A percentile compares a stretch with the other conserved stretches of the same genome.
phyloP scores from a whole-genome alignment of 2,888 invertebrate species.

The Thumatha senex region DNA sequence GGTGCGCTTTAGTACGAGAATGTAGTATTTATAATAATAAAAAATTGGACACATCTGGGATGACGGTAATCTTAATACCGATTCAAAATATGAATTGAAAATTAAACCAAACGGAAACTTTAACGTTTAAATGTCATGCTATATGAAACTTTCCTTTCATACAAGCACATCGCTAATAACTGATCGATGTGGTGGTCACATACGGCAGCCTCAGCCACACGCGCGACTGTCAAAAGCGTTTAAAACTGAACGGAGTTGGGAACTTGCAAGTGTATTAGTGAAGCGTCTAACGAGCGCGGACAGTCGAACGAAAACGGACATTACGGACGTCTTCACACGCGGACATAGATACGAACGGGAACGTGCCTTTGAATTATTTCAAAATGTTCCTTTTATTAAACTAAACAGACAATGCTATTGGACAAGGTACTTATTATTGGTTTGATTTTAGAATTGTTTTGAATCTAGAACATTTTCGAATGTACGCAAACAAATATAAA shows the following conservation, averaged over 20 bases:
- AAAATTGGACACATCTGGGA: no score
- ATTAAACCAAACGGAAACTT: no score
- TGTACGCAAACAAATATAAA: slow-evolving; percentile 18
- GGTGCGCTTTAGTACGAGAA: no score
- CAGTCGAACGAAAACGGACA: slow-evolving; percentile 52
- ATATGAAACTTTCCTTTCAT: slow-evolving; percentile 32
- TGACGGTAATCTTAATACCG: no score
- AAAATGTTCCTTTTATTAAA: slow-evolving; percentile 24
- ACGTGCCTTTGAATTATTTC: slow-evolving; percentile 17
- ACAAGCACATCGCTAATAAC: slow-evolving; percentile 31
- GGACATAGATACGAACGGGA: slow-evolving; percentile 37
- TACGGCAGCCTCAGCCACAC: slow-evolving; percentile 48
- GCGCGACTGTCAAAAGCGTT: slow-evolving; percentile 64
- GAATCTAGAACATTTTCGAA: slow-evolving; percentile 8
- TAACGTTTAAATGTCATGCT: background rate
- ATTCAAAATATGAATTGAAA: no score
- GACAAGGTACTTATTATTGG: no score
- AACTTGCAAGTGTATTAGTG: slow-evolving; percentile 67
- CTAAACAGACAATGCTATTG: background rate
- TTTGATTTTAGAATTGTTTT: slow-evolving; percentile 1
- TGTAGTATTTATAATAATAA: no score
- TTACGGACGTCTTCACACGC: slow-evolving; percentile 37
- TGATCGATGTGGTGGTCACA: slow-evolving; percentile 59
- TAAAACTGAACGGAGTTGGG: slow-evolving; percentile 54
- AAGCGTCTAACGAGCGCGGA: slow-evolving; percentile 52